Base-by-base conservation (phyloP, 2,888 invertebrate species). In the Eumerus sabulonum region DNA sequence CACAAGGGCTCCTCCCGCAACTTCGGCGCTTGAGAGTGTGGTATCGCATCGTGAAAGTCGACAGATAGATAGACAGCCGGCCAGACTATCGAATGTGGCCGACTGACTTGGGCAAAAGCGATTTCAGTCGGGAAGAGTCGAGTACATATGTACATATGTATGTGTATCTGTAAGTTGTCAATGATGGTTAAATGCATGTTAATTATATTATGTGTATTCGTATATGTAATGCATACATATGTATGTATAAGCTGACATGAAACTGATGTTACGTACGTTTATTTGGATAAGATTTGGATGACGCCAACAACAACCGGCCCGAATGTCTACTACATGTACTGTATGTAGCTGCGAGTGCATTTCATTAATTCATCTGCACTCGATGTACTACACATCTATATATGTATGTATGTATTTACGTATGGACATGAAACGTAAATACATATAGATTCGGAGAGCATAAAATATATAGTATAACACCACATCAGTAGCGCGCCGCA, bases 261-360 rank as follows among this genome's bases (percentile, higher is more conserved):
- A 40, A 11, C 40, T n/a, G 53, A 35, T 40, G n/a, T 27, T 54
- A 42, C 16, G 72, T 38, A 73, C 67, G 62, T 77, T 77, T 77
- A 77, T 77, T 77, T 79, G 77, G 44, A 63, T 79, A 79, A 79
- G 77, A 79, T 73, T 73, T 63, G 35, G 59, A 68, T 79, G 67
- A 59, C 57, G 67, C 57, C 57, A 54, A 48, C 73, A 53, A 42
- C 73, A 59, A 42, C 53, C 53, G 47, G 16, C 56, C 54, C 56
- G 66, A 5, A 18, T 18, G 38, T 11, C 12, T 19, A 17, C 38
- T 62, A 38, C 45, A 42, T 40, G 36, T 66, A 60, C 53, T n/a
- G 9, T 13, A 18, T 9, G 17, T 17, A 50, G 9, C 14, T 56
- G 1, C 16, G 18, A 2, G 53, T 56, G 40, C 45, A 51, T 45